A percentile compares a stretch with the other conserved stretches of the same genome.
These are phyloP conservation scores for Cantharis lateralis DNA, from an alignment of 2,888 invertebrate species.

Conservation along the genomic window DNA sequence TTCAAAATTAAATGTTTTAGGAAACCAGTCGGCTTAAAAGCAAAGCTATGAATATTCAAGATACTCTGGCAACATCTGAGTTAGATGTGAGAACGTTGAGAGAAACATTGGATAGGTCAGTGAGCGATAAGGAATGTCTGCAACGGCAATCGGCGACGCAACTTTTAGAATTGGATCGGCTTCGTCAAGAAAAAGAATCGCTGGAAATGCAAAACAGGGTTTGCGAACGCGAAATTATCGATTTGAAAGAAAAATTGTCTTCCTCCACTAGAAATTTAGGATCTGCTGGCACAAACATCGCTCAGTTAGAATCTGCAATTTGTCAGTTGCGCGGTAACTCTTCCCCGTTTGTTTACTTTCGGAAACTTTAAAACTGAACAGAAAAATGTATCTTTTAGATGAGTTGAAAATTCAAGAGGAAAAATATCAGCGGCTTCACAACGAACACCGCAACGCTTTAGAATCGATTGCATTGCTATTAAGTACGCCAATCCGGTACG, in stretches of 20 bases:
- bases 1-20: conserved; percentile 34
- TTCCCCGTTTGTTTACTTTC: neutral
- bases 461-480: conserved; percentile 74
- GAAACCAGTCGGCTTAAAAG: conserved; percentile 52
- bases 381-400: conserved; percentile 57
- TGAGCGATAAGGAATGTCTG: conserved; percentile 74
- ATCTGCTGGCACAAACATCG: conserved; percentile 69
- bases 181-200: conserved; percentile 79
- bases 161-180: conserved; percentile 71
- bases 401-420: conserved; percentile 72
- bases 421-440: conserved; percentile 67
- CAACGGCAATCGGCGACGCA: conserved; percentile 75
- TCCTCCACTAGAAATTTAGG: conserved; percentile 68
- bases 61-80: conserved; percentile 66
- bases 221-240: conserved; percentile 73
- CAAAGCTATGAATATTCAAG: conserved; percentile 61
- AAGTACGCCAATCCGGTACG: conserved; percentile 72
- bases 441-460: conserved; percentile 70
- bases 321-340: conserved; percentile 68
- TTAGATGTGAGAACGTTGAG: conserved; percentile 69
- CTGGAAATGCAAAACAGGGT: conserved; percentile 74
- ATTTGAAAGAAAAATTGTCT: conserved; percentile 68
- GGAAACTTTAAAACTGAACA: neutral
- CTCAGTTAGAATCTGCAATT: conserved; percentile 70
- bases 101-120: conserved; percentile 67